Evolutionary conservation across 2,113 vertebrate species (phyloP), one percentile per base, ranked within the genome.

Genomic region (Lepidothrix coronata): DNA sequence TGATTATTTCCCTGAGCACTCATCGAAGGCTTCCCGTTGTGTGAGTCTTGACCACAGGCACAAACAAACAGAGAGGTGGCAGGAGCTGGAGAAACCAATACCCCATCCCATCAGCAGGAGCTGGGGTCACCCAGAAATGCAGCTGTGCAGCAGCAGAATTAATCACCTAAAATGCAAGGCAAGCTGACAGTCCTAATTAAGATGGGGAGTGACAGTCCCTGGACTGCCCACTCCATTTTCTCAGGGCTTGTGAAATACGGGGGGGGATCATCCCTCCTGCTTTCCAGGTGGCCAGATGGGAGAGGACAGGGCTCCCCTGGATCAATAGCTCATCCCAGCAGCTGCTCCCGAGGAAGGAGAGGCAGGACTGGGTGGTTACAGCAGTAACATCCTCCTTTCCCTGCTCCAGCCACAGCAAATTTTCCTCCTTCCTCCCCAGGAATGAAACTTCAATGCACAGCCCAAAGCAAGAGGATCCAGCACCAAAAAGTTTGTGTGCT

Each of bases 141-240:
- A 74, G 21, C 43, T 48, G 39, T 15, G 68, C 48, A 91, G 89
- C 44, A 80, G n/a, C 11, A 24, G 52, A 46, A 94, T 93, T 76
- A 81, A 91, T 70, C 83, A 72, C 39, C 85, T 76, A 72, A 93
- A 92, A 95, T 22, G 75, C 75, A 88, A 95, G 82, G 73, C 91
- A 88, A 78, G 91, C 68, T 91, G 91, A 75, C 68, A 91, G 76
- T 33, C 35, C 75, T 93, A 85, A 96, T 93, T 84, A 84, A 78
- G 76, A 88, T 24, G 6, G 37, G 78, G 37, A 86, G 30, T 85
- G 85, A 80, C 46, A 49, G 52, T 52, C 63, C 51, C 89, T 41
- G 61, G 33, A 63, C 89, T 84, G 65, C 81, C 81, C 58, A 48
- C 48, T 81, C 44, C 35, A n/a, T 96, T 95, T 96, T 88, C 61